Conservation (phyloP, 1,140 invertebrate genomes). For the Leptinotarsa texana region DNA sequence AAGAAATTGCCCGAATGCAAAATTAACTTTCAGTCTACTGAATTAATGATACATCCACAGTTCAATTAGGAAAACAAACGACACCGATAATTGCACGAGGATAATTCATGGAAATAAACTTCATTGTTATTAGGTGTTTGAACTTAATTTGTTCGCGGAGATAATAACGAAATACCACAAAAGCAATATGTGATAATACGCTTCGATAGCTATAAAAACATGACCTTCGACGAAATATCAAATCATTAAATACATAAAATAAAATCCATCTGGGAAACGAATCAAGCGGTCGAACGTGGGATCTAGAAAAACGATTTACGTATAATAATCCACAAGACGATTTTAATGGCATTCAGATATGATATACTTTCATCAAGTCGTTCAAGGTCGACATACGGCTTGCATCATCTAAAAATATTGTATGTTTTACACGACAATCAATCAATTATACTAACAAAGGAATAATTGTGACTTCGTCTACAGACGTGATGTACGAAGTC, state of each 20-base stretch:
- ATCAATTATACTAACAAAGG: too few species aligned
- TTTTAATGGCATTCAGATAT: not conserved
- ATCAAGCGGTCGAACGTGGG: not conserved
- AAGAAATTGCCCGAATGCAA: too few species aligned
- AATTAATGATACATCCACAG: too few species aligned
- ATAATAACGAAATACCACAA: constrained; percentile 3
- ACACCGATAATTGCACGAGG: not conserved
- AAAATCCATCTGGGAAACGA: not conserved
- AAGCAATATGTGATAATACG: constrained; percentile 1
- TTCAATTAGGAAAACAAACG: too few species aligned
- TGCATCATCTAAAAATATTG: too few species aligned
- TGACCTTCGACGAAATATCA: not conserved
- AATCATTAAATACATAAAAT: not conserved
- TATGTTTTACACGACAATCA: too few species aligned
- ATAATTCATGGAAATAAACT: constrained; percentile 2
- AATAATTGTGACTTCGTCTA: too few species aligned
- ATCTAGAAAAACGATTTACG: not conserved
- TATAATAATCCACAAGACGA: not conserved
- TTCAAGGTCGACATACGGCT: too few species aligned
- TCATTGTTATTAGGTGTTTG: constrained; percentile 8
- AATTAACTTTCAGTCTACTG: too few species aligned
- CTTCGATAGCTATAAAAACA: not conserved
- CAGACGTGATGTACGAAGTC: too few species aligned
- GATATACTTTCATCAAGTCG: too few species aligned
- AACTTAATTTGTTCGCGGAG: constrained; percentile 3